Conservation (phyloP, 2,888 invertebrate genomes). For the Hemicrepidius hirtus region DNA sequence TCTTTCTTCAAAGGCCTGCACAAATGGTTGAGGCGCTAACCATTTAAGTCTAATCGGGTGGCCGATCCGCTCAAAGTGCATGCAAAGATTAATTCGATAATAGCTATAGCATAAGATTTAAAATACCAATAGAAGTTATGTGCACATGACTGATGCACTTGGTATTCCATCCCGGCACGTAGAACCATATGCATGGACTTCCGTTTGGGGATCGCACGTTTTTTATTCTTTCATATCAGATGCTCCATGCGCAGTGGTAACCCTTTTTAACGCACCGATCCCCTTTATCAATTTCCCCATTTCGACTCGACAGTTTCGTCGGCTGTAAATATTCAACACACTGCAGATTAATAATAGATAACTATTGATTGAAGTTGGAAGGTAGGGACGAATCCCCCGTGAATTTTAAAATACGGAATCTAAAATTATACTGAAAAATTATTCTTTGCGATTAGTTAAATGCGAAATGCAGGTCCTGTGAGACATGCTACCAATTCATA, state of each 20-base stretch:
- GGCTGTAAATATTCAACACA: constrained; percentile 54
- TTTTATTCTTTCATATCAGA: constrained; percentile 62
- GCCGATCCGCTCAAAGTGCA: constrained; percentile 55
- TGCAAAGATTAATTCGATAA: constrained; percentile 55
- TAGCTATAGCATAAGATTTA: constrained; percentile 56
- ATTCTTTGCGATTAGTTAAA: constrained; percentile 21
- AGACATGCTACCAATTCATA: constrained; percentile 40
- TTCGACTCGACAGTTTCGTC: constrained; percentile 57
- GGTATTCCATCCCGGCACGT: constrained; percentile 65
- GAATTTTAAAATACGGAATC: constrained; percentile 39
- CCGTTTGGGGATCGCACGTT: constrained; percentile 66
- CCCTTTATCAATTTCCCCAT: constrained; percentile 55
- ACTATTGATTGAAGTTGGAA: constrained; percentile 54
- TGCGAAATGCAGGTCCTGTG: constrained; percentile 30
- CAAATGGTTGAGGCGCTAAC: constrained; percentile 56
- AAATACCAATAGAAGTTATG: constrained; percentile 61
- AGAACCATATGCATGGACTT: constrained; percentile 68
- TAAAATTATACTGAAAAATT: constrained; percentile 37
- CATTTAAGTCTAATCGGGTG: constrained; percentile 52
- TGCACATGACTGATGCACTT: constrained; percentile 67
- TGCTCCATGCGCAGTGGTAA: constrained; percentile 59
- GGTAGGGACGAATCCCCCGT: constrained; percentile 42
- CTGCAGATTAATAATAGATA: constrained; percentile 55
- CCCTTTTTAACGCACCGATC: constrained; percentile 56
- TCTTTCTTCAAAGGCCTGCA: constrained; percentile 38